Conservation (phyloP, 2,113 vertebrate species). For the Bubo blakistoni region DNA sequence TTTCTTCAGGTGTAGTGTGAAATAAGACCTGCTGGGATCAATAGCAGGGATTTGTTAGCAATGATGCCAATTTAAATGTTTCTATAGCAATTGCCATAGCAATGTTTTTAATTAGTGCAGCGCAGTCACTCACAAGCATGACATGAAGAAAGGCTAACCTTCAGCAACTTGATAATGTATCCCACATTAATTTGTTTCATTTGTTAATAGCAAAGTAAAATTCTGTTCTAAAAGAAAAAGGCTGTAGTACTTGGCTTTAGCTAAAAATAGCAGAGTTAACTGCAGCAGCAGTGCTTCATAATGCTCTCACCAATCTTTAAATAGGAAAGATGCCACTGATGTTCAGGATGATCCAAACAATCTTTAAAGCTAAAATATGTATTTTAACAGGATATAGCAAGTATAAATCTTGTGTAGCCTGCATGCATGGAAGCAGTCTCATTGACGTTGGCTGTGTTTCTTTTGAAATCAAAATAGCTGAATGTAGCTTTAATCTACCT, state of each 20-base stretch:
- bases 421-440: neutral
- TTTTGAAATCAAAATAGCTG: neutral
- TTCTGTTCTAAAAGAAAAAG: neutral
- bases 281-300: neutral
- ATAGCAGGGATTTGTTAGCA: constrained; percentile 54
- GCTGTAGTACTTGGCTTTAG: neutral
- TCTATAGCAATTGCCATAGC: constrained; percentile 67
- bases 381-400: neutral
- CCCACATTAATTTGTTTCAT: constrained; percentile 5
- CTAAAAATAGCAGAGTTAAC: constrained; percentile 14
- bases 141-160: constrained; percentile 24
- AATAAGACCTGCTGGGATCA: constrained; percentile 44
- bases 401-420: neutral
- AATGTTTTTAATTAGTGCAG: constrained; percentile 67
- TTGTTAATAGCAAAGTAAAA: constrained; percentile 36
- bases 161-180: constrained; percentile 4
- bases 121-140: constrained; percentile 4
- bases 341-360: neutral
- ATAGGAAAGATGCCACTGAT: neutral
- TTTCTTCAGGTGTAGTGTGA: constrained; percentile 26
- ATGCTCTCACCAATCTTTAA: neutral
- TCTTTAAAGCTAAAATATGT: neutral
- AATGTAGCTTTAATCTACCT: neutral
- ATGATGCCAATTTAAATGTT: constrained; percentile 62
- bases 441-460: neutral